These are phyloP conservation scores for Lutjanus erythropterus DNA, from an alignment of 2,113 vertebrate species.

Conservation along the genomic window DNA sequence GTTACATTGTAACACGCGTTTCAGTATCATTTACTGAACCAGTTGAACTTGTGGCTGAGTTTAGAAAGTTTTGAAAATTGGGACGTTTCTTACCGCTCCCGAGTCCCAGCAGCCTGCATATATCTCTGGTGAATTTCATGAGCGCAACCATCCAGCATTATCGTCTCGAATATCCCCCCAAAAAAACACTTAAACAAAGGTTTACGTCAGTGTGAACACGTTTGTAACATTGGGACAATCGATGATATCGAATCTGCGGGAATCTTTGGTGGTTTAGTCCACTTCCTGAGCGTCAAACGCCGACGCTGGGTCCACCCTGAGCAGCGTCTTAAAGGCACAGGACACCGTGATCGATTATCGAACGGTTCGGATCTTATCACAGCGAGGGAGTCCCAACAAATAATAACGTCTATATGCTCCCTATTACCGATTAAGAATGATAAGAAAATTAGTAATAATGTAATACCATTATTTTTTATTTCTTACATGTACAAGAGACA, in stretches of 20 bases:
- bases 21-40: background rate
- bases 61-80: slow-evolving; percentile 69
- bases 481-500: no score
- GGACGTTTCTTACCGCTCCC: slow-evolving; percentile 81
- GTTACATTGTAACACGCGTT: background rate
- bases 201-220: slow-evolving; percentile 3
- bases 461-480: no score
- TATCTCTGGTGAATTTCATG: slow-evolving; percentile 85
- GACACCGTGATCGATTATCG: slow-evolving; percentile 1
- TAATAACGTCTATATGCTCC: no score
- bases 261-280: slow-evolving; percentile 73
- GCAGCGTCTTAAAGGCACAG: slow-evolving; percentile 82
- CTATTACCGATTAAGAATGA: no score
- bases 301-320: slow-evolving; percentile 63
- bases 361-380: background rate
- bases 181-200: background rate
- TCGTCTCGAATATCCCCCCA: slow-evolving; percentile 52
- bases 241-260: slow-evolving; percentile 64
- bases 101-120: slow-evolving; percentile 84
- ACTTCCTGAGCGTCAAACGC: slow-evolving; percentile 82
- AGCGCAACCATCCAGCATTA: slow-evolving; percentile 86
- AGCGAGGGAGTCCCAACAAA: background rate
- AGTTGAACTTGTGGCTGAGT: slow-evolving; percentile 46
- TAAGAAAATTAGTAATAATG: no score
- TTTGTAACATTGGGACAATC: slow-evolving; percentile 36